Percentiles rank a stretch among this genome's conserved stretches.
Evolutionary conservation across 1,140 invertebrate genomes (phyloP).

Genomic region (Nomia melanderi): DNA sequence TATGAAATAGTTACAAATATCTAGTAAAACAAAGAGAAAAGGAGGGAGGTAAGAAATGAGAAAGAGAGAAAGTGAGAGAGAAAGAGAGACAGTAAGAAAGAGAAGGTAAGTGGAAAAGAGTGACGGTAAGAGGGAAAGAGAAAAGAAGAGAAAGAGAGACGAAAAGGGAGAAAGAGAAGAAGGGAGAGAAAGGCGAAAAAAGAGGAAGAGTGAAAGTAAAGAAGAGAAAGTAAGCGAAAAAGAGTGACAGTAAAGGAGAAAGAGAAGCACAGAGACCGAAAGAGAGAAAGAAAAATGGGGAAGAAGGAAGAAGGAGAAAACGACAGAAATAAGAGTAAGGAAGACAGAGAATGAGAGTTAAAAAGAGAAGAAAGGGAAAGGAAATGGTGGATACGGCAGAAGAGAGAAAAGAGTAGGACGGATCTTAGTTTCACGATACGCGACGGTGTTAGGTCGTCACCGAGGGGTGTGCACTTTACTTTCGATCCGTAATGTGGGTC

Average conservation of each 20-base stretch:
- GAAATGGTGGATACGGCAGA: conserved; percentile 16
- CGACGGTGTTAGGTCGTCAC: conserved; percentile 47
- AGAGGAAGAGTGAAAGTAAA: too few species aligned
- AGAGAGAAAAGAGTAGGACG: conserved; percentile 3
- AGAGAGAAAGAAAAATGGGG: too few species aligned
- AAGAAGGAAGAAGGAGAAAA: conserved; percentile 2
- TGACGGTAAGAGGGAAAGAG: too few species aligned
- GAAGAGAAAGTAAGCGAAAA: not conserved
- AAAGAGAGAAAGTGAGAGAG: not conserved
- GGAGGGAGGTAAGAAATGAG: conserved; percentile 33
- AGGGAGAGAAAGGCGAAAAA: too few species aligned
- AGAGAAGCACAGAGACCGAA: too few species aligned
- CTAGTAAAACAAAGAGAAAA: conserved; percentile 28
- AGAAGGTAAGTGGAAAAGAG: too few species aligned
- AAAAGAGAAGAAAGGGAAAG: conserved; percentile 36
- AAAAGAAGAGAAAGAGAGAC: too few species aligned
- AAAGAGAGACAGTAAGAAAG: too few species aligned
- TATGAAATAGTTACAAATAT: too few species aligned
- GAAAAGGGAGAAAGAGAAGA: too few species aligned
- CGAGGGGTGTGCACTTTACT: conserved; percentile 61
- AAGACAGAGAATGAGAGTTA: too few species aligned
- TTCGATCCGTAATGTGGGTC: conserved; percentile 51
- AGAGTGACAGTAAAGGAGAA: conserved; percentile 33
- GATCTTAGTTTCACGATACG: conserved; percentile 42
- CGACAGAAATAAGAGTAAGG: conserved; percentile 19